Evolutionary conservation across 2,888 invertebrate genomes (phyloP).

Genomic region (Andrena flavipes): DNA sequence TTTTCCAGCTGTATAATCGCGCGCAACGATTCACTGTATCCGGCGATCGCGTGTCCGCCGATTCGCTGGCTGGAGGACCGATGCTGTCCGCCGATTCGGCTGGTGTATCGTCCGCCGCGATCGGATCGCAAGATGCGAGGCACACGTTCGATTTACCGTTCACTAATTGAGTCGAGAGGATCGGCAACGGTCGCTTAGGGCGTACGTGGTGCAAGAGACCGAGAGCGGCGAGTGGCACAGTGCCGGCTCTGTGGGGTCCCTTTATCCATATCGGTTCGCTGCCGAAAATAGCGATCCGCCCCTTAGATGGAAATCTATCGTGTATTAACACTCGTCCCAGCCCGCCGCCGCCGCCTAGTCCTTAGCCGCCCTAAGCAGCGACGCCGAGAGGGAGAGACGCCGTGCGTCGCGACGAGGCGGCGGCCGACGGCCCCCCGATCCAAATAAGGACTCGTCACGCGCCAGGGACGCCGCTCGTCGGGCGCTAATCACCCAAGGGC

Average conservation of each 20-base stretch:
- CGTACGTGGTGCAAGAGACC: conserved; percentile 81
- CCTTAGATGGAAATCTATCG: conserved; percentile 84
- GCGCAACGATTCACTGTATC: not conserved
- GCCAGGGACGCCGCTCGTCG: conserved; percentile 63
- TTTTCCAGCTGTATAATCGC: conserved; percentile 16
- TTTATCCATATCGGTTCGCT: conserved; percentile 84
- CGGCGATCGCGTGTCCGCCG: not conserved
- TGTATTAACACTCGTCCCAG: conserved; percentile 70
- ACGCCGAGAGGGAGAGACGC: conserved; percentile 68
- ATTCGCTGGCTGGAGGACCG: conserved; percentile 15
- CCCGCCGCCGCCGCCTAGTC: conserved; percentile 70
- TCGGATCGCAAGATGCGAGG: conserved; percentile 18
- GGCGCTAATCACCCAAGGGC: conserved; percentile 51
- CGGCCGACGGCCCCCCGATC: conserved; percentile 80
- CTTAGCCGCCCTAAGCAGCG: conserved; percentile 77
- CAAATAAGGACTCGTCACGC: conserved; percentile 81
- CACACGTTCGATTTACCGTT: conserved; percentile 65
- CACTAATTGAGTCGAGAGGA: conserved; percentile 56
- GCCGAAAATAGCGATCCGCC: conserved; percentile 84
- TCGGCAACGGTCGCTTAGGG: conserved; percentile 68
- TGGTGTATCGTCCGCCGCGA: not conserved
- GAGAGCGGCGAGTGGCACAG: conserved; percentile 83
- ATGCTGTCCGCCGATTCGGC: not conserved
- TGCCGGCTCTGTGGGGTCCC: conserved; percentile 82
- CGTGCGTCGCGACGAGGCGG: conserved; percentile 70